Conservation (phyloP, 1,140 invertebrate species). For the Cydia strobilella region DNA sequence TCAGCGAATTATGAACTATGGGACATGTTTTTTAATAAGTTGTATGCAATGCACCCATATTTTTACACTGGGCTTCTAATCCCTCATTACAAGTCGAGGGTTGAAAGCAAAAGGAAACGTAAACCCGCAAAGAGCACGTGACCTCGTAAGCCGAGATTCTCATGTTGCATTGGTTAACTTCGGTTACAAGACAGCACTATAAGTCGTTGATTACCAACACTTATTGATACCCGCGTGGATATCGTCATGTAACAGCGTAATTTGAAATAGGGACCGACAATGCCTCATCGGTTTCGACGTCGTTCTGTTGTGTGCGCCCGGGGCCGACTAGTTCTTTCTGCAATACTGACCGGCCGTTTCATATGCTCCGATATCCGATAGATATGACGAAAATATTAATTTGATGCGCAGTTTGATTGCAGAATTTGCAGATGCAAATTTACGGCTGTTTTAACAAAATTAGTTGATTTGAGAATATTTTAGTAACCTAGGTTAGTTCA, state of each 20-base stretch:
- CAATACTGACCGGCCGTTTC: not conserved
- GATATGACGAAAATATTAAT: not conserved
- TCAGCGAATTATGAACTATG: too few relatives aligned
- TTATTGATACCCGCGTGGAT: not conserved
- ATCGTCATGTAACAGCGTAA: slow-evolving; percentile 1
- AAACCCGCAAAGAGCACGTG: not conserved
- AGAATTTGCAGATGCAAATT: not conserved
- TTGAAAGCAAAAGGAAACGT: not conserved
- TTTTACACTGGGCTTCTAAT: slow-evolving; percentile 20
- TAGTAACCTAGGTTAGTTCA: too few relatives aligned
- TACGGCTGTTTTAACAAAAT: not conserved
- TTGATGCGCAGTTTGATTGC: not conserved
- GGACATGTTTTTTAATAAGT: too few relatives aligned
- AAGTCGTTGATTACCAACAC: not conserved
- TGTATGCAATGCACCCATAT: too few relatives aligned
- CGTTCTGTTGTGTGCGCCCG: slow-evolving; percentile 5
- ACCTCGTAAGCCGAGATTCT: slow-evolving; percentile 13
- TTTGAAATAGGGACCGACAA: not conserved
- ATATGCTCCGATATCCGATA: not conserved
- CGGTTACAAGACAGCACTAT: not conserved
- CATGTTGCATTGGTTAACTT: slow-evolving; percentile 6
- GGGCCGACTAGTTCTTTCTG: slow-evolving; percentile 15
- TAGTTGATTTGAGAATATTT: too few relatives aligned
- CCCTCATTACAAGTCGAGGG: not conserved
- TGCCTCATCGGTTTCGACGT: not conserved